Evolutionary conservation across 2,888 invertebrate genomes (phyloP).

Genomic region (Formica aserva): DNA sequence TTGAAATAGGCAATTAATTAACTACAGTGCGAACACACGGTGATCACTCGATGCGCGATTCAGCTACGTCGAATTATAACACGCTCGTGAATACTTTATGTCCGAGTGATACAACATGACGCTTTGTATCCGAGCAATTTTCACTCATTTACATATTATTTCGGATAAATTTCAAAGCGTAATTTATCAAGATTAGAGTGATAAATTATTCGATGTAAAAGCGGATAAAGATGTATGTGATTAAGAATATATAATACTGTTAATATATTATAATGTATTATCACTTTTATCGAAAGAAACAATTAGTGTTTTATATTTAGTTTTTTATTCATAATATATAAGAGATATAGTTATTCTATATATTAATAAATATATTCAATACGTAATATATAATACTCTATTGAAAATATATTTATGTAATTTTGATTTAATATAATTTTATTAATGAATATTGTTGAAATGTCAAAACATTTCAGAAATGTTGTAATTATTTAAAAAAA

Average conservation of each 20-base stretch:
- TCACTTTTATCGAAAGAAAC: background rate
- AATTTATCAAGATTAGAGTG: background rate
- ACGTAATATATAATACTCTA: background rate
- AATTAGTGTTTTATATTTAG: too few species aligned
- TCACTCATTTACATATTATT: slow-evolving; percentile 6
- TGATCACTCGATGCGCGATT: slow-evolving; percentile 39
- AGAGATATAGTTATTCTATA: background rate
- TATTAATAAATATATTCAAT: background rate
- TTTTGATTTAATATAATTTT: background rate
- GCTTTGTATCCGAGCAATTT: background rate
- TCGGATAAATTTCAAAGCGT: background rate
- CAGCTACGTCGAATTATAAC: slow-evolving; percentile 51
- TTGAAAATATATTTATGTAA: background rate
- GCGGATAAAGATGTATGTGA: background rate
- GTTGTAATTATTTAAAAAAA: background rate
- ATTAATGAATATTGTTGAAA: background rate
- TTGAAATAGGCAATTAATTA: slow-evolving; percentile 75
- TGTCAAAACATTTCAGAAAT: background rate
- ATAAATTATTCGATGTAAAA: background rate
- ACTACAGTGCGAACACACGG: slow-evolving; percentile 42
- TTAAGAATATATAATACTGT: background rate
- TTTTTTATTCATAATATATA: too few species aligned
- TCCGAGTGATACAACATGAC: background rate
- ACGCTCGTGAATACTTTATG: slow-evolving; percentile 60
- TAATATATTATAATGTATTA: background rate